Evolutionary conservation across 2,113 vertebrate genomes (phyloP), one percentile per base, ranked within the genome.

Genomic region (Podarcis muralis): DNA sequence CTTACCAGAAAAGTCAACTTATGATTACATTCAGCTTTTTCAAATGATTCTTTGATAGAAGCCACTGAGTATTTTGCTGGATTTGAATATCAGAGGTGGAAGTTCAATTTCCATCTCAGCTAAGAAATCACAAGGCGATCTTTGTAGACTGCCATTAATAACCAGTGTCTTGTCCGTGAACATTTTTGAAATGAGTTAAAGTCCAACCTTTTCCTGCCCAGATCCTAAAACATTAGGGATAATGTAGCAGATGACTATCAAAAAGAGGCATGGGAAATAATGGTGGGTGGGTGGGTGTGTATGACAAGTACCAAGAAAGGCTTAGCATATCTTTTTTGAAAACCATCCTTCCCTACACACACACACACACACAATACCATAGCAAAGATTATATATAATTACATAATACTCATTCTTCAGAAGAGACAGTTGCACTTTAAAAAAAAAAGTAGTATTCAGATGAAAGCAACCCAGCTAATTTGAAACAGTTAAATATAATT

Each of bases 181-280:
- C 1, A 66, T 82, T 23, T 16, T 13, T 37, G 27, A 8, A 37
- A 43, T 83, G 18, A 48, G 30, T 83, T 0, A 80, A 71, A 1
- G 40, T 0, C 23, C 0, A 78, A 43, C 0, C 0, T 35, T 0
- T 3, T 1, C 0, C 85, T 69, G 1, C 6, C 0, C 0, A 4
- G 15, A 48, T 76, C 27, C 30, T 65, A 59, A 83, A 65, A 5
- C 83, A 75, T 80, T 11, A 57, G 0, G 0, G 3, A 40, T 80
- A 11, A 8, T 68, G 1, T 0, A 78, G 68, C 0, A 5, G 68
- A 68, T 75, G 22, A 0, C 0, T 35, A 18, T 32, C 18, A 13
- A 68, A 4, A 4, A 30, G 6, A 77, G 9, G 25, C 25, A 77
- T 35, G 57, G 9, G 35, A 85, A 79, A 1, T 35, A 57, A 79